Percentiles rank a stretch among this genome's conserved stretches.
Conservation (phyloP, 2,888 invertebrate species). For the Marronus borbonicus region DNA sequence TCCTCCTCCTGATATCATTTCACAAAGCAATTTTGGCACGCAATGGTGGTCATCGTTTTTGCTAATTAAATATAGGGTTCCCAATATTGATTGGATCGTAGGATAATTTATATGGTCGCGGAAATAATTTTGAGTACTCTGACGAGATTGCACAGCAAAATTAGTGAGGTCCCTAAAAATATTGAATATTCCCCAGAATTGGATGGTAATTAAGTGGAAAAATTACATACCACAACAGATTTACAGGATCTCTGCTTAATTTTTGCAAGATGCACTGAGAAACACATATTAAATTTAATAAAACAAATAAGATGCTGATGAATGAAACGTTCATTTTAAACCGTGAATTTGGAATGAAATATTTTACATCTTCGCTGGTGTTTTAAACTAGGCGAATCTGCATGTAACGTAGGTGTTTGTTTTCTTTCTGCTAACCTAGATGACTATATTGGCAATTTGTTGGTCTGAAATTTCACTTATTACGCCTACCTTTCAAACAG, state of each 20-base stretch:
- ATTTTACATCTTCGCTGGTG: background rate
- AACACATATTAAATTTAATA: background rate
- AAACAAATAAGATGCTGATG: background rate
- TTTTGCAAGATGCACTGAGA: background rate
- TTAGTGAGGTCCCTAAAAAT: constrained; percentile 20
- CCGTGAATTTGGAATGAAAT: background rate
- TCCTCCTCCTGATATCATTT: constrained; percentile 76
- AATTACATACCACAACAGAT: constrained; percentile 19
- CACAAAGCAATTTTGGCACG: constrained; percentile 85
- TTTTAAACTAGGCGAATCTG: background rate
- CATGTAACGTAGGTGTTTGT: constrained; percentile 15
- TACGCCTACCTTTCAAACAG: background rate
- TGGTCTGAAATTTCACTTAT: constrained; percentile 21
- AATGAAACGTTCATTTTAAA: constrained; percentile 8
- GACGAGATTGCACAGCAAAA: constrained; percentile 23
- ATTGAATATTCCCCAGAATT: background rate
- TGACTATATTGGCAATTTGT: constrained; percentile 15
- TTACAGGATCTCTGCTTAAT: constrained; percentile 8
- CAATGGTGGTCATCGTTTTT: constrained; percentile 85
- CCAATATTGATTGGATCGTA: constrained; percentile 63
- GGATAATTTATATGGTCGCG: background rate
- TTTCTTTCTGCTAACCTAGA: constrained; percentile 9
- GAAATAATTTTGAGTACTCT: background rate
- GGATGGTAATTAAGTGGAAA: background rate
- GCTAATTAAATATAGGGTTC: constrained; percentile 76